phyloP scores from a whole-genome alignment of 2,113 vertebrate species.

The Oryctolagus cuniculus region mOryCun1.1 NC_091438.1:64332501-64333000 shows the following conservation, averaged over 20 bases:
- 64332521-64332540: neutral
- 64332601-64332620: neutral
- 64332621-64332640: neutral
- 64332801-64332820: neutral
- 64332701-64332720: neutral
- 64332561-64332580: neutral
- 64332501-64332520: neutral
- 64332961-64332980: neutral
- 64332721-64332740: neutral
- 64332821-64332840: neutral
- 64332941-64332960: neutral
- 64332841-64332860: neutral
- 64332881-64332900: neutral
- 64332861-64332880: neutral
- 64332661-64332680: neutral
- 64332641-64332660: accelerated
- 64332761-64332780: neutral
- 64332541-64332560: neutral
- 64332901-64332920: neutral
- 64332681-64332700: neutral
- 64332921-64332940: neutral
- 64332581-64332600: accelerated
- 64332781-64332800: neutral
- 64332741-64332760: neutral
- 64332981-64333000: neutral